Base-by-base conservation (phyloP, 1,140 invertebrate genomes). In the Euborellia annulipes region DNA sequence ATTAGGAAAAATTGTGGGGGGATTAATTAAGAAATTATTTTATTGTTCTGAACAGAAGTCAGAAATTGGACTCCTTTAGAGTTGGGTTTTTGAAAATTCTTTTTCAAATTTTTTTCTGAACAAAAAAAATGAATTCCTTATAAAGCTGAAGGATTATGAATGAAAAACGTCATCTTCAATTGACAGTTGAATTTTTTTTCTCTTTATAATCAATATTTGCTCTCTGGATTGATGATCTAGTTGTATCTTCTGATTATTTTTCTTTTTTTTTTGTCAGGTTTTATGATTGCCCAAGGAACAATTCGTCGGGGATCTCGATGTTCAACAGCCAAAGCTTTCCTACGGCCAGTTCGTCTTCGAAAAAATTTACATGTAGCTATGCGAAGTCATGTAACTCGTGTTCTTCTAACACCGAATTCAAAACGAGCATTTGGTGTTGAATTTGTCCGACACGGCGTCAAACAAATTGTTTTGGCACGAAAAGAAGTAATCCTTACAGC, bases 221-320 rank as follows among this genome's bases (percentile, higher is more conserved):
- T n/a, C n/a, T n/a, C n/a, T n/a, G n/a, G n/a, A n/a, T n/a, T n/a
- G n/a, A n/a, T n/a, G n/a, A n/a, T n/a, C n/a, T 11, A 27, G 23
- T 11, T 27, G 43, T 27, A 27, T n/a, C n/a, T n/a, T n/a, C 23
- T 27, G 23, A 27, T 27, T 27, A 6, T 27, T 6, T 27, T 27
- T 27, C 23, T 27, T 11, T 11, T 27, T 4, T 6, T 27, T n/a
- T n/a, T n/a, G n/a, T 6, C 80, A 1, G 84, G 86, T 3, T 89
- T 89, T 49, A 86, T 88, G 81, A 78, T 88, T 32, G 80, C 84
- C 3, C 86, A 91, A 70, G 91, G 80, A 4, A 95, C 89, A 0
- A 86, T 93, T 16, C 61, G 85, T 50, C 63, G 83, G 37, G 88
- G 89, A 0, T 80, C 75, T 0, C 67, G 92, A 39, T 95, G 90